phyloP scores from a whole-genome alignment of 2,888 invertebrate genomes.

The Drosophila hamatofila region DNA sequence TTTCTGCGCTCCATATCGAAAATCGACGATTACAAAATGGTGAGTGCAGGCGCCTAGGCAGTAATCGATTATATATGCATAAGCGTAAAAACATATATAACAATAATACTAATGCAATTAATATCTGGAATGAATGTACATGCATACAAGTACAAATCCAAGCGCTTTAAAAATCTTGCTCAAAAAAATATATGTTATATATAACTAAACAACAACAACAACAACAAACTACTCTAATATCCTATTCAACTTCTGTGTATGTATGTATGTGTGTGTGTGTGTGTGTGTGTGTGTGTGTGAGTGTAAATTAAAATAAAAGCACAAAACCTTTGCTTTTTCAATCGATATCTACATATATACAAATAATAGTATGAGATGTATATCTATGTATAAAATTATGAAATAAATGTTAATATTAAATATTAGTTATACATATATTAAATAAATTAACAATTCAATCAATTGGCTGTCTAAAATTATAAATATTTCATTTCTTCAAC shows the following conservation, averaged over 20 bases:
- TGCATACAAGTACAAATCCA: conserved; percentile 38
- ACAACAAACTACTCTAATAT: conserved; percentile 21
- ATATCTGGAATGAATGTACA: conserved; percentile 22
- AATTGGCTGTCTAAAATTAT: conserved; percentile 29
- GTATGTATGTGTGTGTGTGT: conserved; percentile 9
- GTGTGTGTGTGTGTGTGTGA: conserved; percentile 9
- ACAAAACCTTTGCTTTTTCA: conserved; percentile 47
- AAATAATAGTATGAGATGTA: conserved; percentile 22
- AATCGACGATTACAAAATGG: conserved; percentile 99
- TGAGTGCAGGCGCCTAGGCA: conserved; percentile 88
- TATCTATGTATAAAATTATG: conserved; percentile 41
- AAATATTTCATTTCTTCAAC: conserved; percentile 1
- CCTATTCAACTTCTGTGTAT: conserved; percentile 22
- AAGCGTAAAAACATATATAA: conserved; percentile 20
- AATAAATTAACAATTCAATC: background rate
- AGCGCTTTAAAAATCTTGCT: conserved; percentile 51
- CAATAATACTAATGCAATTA: background rate
- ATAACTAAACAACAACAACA: conserved; percentile 2
- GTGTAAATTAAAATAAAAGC: conserved; percentile 29
- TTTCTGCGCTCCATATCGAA: conserved; percentile 98
- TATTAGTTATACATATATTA: background rate
- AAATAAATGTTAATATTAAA: conserved; percentile 16
- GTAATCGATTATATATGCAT: conserved; percentile 23
- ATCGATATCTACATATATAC: conserved; percentile 16
- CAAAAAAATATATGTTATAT: conserved; percentile 17